phyloP scores from a whole-genome alignment of 2,888 invertebrate species.

The Creontiades dilutus region DNA sequence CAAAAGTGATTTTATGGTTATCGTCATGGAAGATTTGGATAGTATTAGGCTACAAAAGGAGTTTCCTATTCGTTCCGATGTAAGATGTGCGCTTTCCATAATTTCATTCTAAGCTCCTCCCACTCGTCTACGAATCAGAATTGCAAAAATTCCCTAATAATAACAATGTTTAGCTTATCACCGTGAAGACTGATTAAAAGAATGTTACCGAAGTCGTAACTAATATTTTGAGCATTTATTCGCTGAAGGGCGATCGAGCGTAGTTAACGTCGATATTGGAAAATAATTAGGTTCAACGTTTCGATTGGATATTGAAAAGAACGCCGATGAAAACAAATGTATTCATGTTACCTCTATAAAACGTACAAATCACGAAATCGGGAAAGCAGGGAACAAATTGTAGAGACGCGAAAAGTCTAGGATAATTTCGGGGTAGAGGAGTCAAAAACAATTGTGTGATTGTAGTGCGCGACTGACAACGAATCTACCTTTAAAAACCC shows the following conservation, averaged over 20 bases:
- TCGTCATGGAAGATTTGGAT: too few species aligned
- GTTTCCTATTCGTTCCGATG: too few species aligned
- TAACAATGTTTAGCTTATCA: constrained; percentile 7
- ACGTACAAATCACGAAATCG: constrained; percentile 15
- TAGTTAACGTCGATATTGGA: neutral
- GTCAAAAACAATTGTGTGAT: neutral
- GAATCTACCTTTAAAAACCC: constrained; percentile 33
- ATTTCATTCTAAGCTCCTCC: too few species aligned
- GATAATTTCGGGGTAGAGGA: neutral
- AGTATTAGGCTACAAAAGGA: too few species aligned
- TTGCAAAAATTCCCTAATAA: too few species aligned
- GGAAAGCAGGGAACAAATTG: neutral
- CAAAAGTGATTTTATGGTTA: too few species aligned
- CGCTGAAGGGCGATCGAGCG: neutral
- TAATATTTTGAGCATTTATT: constrained; percentile 10
- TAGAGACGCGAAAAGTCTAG: neutral
- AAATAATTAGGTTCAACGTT: neutral
- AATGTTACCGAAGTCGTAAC: neutral
- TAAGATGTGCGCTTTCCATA: too few species aligned
- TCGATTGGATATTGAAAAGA: neutral
- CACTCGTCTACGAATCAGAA: too few species aligned
- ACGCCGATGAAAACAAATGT: neutral
- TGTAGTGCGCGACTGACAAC: constrained; percentile 48
- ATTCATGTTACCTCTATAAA: constrained; percentile 5
- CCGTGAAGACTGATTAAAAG: constrained; percentile 56